Base-by-base conservation (phyloP, 2,797 vertebrate genomes). In the Anomalospiza imberbis region DNA sequence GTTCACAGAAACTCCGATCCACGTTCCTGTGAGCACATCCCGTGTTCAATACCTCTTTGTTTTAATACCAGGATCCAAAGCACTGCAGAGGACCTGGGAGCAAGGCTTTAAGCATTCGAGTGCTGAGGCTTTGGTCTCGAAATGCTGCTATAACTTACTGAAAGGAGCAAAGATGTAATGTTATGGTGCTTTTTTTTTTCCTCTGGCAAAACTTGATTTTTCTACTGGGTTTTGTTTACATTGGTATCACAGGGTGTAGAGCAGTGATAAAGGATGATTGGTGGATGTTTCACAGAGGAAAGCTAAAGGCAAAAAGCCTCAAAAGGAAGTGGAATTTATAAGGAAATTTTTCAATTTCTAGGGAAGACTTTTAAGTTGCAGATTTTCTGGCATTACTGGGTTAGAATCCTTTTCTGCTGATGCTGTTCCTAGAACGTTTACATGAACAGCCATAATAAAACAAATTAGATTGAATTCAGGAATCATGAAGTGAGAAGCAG, bases 181-280 rank as follows among this genome's bases (percentile, higher is more conserved):
- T 44, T 72, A 25, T 45, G 93, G 85, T 96, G 93, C 88, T 96
- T 95, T 80, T 38, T 58, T 60, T 5, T 40, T 40, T 34, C 7
- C 57, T 40, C 62, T 94, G 82, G 63, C 17, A 74, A 92, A 91
- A 94, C 89, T 95, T 96, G 88, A 91, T 94, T 83, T 40, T 83
- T 67, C 10, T 71, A 0, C 61, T 70, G 79, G 20, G 9, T 83
- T 93, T 88, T 89, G 82, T 96, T 95, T 96, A 94, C 88, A 48
- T 40, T 85, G 62, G 72, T 77, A 22, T 89, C 31, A 44, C 82
- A 88, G 66, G n/a, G 68, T 88, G 17, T 42, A 71, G 68, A 83
- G 51, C 1, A 7, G 20, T 3, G 2, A 31, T 93, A 57, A 44
- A 50, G 25, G 48, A 38, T 38, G 40, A 15, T 45, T 54, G 25